Conservation (phyloP, 2,888 invertebrate species). For the Pycnomerus fuliginosus region DNA sequence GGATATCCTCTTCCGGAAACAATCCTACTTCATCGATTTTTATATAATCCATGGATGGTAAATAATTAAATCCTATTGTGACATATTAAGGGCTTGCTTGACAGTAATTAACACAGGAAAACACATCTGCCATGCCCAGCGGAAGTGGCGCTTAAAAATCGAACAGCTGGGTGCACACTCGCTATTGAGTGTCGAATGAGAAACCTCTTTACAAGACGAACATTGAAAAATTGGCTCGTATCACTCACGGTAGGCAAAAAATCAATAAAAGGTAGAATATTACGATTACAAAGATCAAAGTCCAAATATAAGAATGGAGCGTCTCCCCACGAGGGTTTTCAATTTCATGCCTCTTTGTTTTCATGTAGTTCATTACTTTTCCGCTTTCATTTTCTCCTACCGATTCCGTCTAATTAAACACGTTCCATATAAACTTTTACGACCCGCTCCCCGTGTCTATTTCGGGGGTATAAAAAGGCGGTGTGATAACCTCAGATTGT, state of each 20-base stretch:
- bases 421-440: slow-evolving; percentile 13
- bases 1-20: slow-evolving; percentile 12
- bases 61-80: no score
- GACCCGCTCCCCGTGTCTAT: slow-evolving; percentile 7
- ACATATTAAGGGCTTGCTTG: slow-evolving; percentile 11
- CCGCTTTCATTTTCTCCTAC: slow-evolving; percentile 9
- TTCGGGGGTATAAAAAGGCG: no score
- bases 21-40: slow-evolving; percentile 5
- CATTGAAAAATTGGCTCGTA: no score
- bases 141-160: slow-evolving; percentile 24
- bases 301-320: slow-evolving; percentile 6
- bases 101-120: slow-evolving; percentile 19
- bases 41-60: no score
- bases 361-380: slow-evolving; percentile 9
- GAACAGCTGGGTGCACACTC: slow-evolving; percentile 21
- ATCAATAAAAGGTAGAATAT: no score
- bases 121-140: slow-evolving; percentile 16
- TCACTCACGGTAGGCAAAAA: no score
- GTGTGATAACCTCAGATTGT: no score
- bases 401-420: slow-evolving; percentile 16
- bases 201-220: no score
- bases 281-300: slow-evolving; percentile 3
- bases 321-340: slow-evolving; percentile 5
- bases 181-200: no score
- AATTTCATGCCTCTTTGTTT: slow-evolving; percentile 11